A percentile compares a stretch with the other conserved stretches of the same genome.
Evolutionary conservation across 2,113 vertebrate genomes (phyloP).

Genomic region (Glareola pratincola): DNA sequence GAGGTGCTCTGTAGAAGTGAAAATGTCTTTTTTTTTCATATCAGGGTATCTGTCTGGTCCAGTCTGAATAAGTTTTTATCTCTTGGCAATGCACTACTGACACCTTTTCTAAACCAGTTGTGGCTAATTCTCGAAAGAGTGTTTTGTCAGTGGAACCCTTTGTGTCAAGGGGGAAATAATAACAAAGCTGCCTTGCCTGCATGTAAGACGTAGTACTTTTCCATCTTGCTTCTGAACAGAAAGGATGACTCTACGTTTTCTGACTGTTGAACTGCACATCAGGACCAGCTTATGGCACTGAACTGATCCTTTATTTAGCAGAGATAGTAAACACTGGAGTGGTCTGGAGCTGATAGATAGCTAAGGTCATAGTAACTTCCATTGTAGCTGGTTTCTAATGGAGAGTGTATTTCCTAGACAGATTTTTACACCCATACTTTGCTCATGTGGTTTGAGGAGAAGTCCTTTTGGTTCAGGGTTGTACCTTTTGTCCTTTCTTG

Average conservation of each 20-base stretch:
- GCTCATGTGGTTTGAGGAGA: not conserved
- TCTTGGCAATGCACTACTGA: not conserved
- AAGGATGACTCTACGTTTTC: not conserved
- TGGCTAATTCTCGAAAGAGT: not conserved
- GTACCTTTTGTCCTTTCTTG: conserved; percentile 60
- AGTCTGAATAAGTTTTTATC: not conserved
- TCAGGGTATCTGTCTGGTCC: not conserved
- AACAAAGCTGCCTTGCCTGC: not conserved
- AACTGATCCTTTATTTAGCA: not conserved
- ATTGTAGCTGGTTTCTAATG: not conserved
- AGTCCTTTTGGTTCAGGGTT: not conserved
- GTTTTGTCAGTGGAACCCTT: not conserved
- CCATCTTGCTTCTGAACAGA: not conserved
- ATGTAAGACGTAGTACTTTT: not conserved
- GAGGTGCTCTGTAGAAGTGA: not conserved
- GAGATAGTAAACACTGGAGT: not conserved
- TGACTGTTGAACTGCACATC: not conserved
- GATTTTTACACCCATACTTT: not conserved
- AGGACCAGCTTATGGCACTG: not conserved
- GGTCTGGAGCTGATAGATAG: not conserved
- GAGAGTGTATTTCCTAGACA: not conserved
- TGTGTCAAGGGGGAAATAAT: not conserved
- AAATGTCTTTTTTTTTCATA: not conserved
- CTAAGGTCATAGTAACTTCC: not conserved
- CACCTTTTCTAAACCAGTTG: not conserved